Conservation (phyloP, 30 jellyfish, hydroid and myxozoan species). For the Cassiopea xamachana region DNA sequence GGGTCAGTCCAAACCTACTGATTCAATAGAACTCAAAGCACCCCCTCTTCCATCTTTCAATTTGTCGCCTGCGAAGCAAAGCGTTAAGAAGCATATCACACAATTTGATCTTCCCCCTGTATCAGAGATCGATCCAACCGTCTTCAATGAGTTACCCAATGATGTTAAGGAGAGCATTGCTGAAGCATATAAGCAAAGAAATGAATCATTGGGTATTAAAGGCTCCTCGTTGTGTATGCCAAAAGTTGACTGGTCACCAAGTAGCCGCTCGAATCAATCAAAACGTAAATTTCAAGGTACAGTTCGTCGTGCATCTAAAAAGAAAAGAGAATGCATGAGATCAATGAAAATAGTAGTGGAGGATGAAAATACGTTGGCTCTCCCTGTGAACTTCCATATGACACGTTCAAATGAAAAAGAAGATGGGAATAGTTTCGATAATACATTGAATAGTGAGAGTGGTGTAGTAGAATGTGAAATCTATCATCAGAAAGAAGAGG, state of each 20-base stretch:
- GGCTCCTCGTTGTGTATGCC: not conserved
- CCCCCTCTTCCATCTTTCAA: constrained; percentile 74
- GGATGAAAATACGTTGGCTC: too few relatives aligned
- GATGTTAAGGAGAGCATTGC: constrained; percentile 59
- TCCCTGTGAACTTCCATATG: too few relatives aligned
- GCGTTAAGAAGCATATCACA: not conserved
- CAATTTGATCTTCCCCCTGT: constrained; percentile 67
- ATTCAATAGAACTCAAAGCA: not conserved
- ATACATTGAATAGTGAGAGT: too few relatives aligned
- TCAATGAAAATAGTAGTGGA: not conserved
- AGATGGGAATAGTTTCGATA: too few relatives aligned
- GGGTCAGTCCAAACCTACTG: not conserved
- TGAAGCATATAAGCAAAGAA: constrained; percentile 37
- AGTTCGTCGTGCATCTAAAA: not conserved
- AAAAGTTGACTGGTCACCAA: not conserved
- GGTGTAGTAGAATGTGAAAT: too few relatives aligned
- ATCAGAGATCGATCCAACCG: constrained; percentile 77
- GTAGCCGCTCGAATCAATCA: not conserved
- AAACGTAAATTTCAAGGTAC: not conserved
- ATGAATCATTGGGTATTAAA: constrained; percentile 21
- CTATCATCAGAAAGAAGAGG: too few relatives aligned
- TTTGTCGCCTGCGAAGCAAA: constrained; percentile 35
- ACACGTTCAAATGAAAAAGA: too few relatives aligned
- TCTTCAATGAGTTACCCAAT: constrained; percentile 72
- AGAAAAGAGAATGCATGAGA: not conserved